Evolutionary conservation across 2,113 vertebrate genomes (phyloP).

Genomic region (Craseonycteris thonglongyai): DNA sequence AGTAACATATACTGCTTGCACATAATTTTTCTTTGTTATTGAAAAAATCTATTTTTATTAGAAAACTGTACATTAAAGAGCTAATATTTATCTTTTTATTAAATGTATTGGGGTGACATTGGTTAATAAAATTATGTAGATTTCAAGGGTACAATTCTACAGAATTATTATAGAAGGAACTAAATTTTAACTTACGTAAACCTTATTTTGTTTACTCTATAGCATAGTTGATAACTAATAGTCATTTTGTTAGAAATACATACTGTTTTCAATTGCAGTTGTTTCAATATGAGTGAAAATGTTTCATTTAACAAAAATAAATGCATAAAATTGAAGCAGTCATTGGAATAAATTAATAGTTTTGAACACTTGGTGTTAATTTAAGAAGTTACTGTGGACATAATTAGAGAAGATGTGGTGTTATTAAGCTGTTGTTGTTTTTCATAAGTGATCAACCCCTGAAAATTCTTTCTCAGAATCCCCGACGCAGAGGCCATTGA

Average conservation of each 20-base stretch:
- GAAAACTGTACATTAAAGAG: not conserved
- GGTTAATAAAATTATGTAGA: no score
- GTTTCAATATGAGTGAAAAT: not conserved
- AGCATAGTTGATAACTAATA: not conserved
- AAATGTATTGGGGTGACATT: no score
- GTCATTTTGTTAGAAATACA: not conserved
- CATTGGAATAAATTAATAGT: not conserved
- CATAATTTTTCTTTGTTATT: not conserved
- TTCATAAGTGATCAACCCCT: not conserved
- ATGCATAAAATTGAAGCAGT: not conserved
- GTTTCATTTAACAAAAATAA: not conserved
- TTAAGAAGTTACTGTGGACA: not conserved
- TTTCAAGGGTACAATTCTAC: no score
- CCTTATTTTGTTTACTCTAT: not conserved
- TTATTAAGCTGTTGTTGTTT: slow-evolving; percentile 54
- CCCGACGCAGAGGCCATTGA: slow-evolving; percentile 55
- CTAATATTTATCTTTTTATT: no score
- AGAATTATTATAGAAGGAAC: not conserved
- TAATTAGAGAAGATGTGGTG: not conserved
- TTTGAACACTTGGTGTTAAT: not conserved
- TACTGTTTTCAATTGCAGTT: not conserved
- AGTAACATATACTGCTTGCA: not conserved
- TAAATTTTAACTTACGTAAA: not conserved
- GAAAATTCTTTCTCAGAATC: slow-evolving; percentile 62
- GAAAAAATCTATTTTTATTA: not conserved